Percentiles rank a stretch among this genome's conserved stretches.
Evolutionary conservation across 2,797 vertebrate genomes (phyloP).

Genomic region (Nasua narica): DNA sequence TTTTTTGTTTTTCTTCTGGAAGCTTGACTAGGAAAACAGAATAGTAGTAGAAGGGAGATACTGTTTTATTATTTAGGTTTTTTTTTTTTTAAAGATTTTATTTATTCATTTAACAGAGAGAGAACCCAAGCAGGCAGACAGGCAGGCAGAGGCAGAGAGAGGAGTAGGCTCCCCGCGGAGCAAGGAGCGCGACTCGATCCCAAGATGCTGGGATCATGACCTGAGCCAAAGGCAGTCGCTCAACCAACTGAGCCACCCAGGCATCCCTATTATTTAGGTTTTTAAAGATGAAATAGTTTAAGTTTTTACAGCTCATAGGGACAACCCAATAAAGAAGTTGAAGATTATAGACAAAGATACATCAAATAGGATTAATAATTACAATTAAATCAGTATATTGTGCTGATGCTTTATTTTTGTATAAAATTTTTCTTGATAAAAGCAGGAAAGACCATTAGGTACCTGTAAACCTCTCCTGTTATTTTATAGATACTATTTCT

Average conservation of each 20-base stretch:
- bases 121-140: no score
- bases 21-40: neutral
- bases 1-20: conserved; percentile 8
- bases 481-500: neutral
- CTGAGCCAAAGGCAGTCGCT: no score
- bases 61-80: neutral
- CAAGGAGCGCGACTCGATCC: no score
- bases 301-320: neutral
- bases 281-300: conserved; percentile 3
- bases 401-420: conserved; percentile 6
- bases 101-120: no score
- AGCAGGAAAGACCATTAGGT: neutral
- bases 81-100: neutral
- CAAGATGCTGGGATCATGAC: no score
- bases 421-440: conserved; percentile 20
- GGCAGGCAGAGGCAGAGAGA: no score
- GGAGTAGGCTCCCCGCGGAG: no score
- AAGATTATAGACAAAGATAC: neutral
- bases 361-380: neutral
- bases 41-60: neutral
- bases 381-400: neutral
- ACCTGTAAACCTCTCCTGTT: neutral
- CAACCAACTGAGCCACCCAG: no score
- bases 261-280: neutral
- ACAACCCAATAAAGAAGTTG: neutral